phyloP scores from a whole-genome alignment of 1,140 invertebrate genomes.

The Drosophila ananassae region DNA sequence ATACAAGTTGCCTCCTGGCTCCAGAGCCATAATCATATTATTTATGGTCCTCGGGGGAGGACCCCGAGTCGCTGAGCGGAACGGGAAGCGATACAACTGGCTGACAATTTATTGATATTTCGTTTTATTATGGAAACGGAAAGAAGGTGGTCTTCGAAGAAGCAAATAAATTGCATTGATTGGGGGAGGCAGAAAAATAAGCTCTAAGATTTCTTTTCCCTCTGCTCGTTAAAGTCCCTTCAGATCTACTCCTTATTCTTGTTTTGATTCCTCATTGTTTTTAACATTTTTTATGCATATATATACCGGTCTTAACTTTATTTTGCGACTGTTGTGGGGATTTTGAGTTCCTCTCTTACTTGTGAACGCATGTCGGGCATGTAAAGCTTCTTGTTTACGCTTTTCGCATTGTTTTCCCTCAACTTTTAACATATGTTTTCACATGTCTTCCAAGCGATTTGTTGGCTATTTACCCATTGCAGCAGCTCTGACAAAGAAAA shows the following conservation, averaged over 20 bases:
- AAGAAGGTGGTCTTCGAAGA: constrained; percentile 8
- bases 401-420: constrained; percentile 15
- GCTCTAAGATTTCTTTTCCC: constrained; percentile 29
- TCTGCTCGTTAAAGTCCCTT: constrained; percentile 58
- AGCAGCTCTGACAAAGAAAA: constrained; percentile 58
- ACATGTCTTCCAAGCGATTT: constrained; percentile 52
- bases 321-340: constrained; percentile 51
- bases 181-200: constrained; percentile 19
- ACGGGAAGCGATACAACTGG: constrained; percentile 35
- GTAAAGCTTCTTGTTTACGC: constrained; percentile 46
- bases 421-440: constrained; percentile 66
- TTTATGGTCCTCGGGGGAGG: constrained; percentile 55
- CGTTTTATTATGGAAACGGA: constrained; percentile 47
- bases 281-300: constrained; percentile 40
- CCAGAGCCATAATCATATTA: constrained; percentile 74
- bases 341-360: constrained; percentile 12
- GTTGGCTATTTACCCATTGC: constrained; percentile 52
- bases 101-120: constrained; percentile 64
- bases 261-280: constrained; percentile 45
- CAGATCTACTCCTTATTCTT: constrained; percentile 2
- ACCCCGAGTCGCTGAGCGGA: neutral
- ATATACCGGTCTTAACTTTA: constrained; percentile 29
- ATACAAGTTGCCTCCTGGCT: constrained; percentile 70
- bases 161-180: constrained; percentile 46
- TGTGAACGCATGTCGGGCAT: constrained; percentile 43